Conservation (phyloP, 2,797 vertebrate genomes). For the Chelonia mydas region DNA sequence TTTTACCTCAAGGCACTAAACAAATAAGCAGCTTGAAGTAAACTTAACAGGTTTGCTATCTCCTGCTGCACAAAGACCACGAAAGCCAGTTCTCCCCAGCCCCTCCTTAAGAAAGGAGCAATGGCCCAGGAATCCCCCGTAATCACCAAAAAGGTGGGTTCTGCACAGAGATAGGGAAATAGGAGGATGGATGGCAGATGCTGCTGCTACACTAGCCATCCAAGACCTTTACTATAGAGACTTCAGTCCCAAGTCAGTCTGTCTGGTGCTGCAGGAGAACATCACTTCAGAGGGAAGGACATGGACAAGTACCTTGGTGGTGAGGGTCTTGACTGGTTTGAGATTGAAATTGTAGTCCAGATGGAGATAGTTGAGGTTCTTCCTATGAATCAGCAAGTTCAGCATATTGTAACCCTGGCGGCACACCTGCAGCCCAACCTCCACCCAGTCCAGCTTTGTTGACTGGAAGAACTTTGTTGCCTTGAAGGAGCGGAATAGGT, state of each 20-base stretch:
- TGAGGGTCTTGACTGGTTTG: conserved; percentile 98
- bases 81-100: neutral
- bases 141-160: neutral
- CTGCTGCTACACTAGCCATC: neutral
- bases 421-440: conserved; percentile 98
- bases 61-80: neutral
- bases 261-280: neutral
- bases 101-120: neutral
- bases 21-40: neutral
- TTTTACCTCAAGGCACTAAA: neutral
- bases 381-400: conserved; percentile 98
- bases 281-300: neutral
- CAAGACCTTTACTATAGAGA: neutral
- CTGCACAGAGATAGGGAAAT: neutral
- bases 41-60: neutral
- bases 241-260: neutral
- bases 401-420: conserved; percentile 99
- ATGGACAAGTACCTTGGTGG: conserved; percentile 90
- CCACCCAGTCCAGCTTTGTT: conserved; percentile 99
- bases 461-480: conserved; percentile 99
- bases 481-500: conserved; percentile 99
- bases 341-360: conserved; percentile 99
- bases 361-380: conserved; percentile 99
- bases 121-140: neutral
- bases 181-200: neutral